phyloP scores from a whole-genome alignment of 2,113 vertebrate species.

The Colossoma macropomum region DNA sequence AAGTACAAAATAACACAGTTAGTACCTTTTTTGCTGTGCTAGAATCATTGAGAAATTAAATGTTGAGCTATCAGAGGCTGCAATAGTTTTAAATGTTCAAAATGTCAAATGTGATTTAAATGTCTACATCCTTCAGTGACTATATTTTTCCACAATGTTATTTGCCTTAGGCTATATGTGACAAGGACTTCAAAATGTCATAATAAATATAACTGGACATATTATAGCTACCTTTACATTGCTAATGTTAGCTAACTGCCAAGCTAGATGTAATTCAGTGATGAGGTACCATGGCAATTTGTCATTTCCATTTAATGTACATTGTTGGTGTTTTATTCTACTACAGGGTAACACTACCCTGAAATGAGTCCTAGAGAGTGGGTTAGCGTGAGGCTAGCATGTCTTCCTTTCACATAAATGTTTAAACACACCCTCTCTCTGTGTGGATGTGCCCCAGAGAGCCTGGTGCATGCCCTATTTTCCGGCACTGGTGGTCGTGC shows the following conservation, averaged over 20 bases:
- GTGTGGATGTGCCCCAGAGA: conserved; percentile 48
- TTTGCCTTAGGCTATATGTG: no score
- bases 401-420: conserved; percentile 60
- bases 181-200: no score
- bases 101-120: no score
- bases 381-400: conserved; percentile 13
- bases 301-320: neutral
- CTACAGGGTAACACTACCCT: conserved; percentile 12
- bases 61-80: no score
- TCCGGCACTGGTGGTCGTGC: conserved; percentile 21
- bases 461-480: conserved; percentile 16
- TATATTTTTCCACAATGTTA: no score
- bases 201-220: no score
- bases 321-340: no score
- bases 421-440: conserved; percentile 61
- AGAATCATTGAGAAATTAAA: no score
- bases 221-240: neutral
- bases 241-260: neutral
- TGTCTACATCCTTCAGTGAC: no score
- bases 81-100: no score
- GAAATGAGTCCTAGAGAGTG: conserved; percentile 38
- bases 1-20: no score
- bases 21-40: no score
- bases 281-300: neutral
- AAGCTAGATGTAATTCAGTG: neutral